These are phyloP conservation scores for Trachelipus rathkii DNA, from an alignment of 1,140 invertebrate species.

Conservation along the genomic window DNA sequence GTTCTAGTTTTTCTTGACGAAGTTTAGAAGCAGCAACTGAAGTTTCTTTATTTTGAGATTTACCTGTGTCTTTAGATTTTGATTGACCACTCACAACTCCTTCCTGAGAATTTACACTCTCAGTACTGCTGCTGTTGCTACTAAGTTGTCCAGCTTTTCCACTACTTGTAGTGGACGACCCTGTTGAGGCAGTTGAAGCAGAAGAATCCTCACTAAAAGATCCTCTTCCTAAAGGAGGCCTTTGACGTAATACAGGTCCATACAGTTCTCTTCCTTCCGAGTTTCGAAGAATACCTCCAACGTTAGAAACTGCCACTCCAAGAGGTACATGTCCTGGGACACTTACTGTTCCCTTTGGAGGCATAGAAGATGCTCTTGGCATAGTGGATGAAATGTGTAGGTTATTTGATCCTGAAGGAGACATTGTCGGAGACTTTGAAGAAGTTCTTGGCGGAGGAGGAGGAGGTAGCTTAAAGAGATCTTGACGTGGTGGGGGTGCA, in stretches of 20 bases:
- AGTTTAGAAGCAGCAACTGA: constrained; percentile 37
- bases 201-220: constrained; percentile 44
- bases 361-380: background rate
- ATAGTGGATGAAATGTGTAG: constrained; percentile 16
- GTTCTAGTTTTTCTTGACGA: constrained; percentile 49
- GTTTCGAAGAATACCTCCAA: constrained; percentile 36
- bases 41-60: constrained; percentile 9
- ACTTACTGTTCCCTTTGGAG: background rate
- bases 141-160: constrained; percentile 36
- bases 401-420: constrained; percentile 31
- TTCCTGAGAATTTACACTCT: constrained; percentile 49
- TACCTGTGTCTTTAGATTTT: background rate
- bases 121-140: constrained; percentile 48
- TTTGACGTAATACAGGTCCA: constrained; percentile 40
- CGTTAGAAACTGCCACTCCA: constrained; percentile 26
- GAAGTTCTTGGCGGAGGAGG: constrained; percentile 41
- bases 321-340: constrained; percentile 20
- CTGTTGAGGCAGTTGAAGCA: constrained; percentile 42
- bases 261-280: constrained; percentile 36
- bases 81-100: constrained; percentile 29
- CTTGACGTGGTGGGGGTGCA: constrained; percentile 25
- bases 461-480: constrained; percentile 34
- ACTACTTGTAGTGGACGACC: constrained; percentile 34
- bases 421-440: constrained; percentile 37
- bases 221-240: constrained; percentile 39